A percentile compares a stretch with the other conserved stretches of the same genome.
phyloP scores from a whole-genome alignment of 2,888 invertebrate genomes.

The Eilema depressum region DNA sequence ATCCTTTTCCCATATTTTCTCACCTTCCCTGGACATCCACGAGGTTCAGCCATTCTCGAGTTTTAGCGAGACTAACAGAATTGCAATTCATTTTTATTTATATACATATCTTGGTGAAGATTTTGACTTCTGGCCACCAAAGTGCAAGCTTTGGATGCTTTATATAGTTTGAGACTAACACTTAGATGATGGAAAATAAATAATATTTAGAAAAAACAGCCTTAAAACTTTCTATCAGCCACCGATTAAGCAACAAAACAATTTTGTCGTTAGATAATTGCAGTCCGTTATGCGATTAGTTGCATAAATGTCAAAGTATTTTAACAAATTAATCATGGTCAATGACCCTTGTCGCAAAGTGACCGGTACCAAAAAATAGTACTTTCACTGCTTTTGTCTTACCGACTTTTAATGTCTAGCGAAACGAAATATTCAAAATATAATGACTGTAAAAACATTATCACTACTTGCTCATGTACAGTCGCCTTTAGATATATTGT shows the following conservation, averaged over 20 bases:
- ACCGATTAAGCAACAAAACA: not conserved
- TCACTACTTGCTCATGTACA: not conserved
- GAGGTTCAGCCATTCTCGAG: too few relatives aligned
- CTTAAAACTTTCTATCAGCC: not conserved
- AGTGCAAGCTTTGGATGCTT: too few relatives aligned
- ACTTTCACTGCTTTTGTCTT: constrained; percentile 1
- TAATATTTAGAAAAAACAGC: not conserved
- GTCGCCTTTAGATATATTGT: too few relatives aligned
- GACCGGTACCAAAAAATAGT: not conserved
- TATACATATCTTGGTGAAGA: too few relatives aligned
- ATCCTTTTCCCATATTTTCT: too few relatives aligned
- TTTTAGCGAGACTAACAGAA: too few relatives aligned
- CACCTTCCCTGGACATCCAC: too few relatives aligned
- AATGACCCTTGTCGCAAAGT: not conserved
- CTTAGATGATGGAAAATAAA: not conserved
- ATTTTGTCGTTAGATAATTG: constrained; percentile 3
- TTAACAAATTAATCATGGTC: constrained; percentile 8
- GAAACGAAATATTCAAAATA: not conserved
- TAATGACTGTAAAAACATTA: not conserved
- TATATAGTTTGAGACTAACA: too few relatives aligned
- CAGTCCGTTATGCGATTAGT: constrained; percentile 1
- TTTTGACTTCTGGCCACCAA: too few relatives aligned
- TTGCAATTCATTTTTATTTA: too few relatives aligned
- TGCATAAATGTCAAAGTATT: constrained; percentile 2
- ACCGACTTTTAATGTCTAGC: not conserved